These are phyloP conservation scores for Anguilla japonica DNA, from an alignment of 2,113 vertebrate genomes.

Conservation along the genomic window DNA sequence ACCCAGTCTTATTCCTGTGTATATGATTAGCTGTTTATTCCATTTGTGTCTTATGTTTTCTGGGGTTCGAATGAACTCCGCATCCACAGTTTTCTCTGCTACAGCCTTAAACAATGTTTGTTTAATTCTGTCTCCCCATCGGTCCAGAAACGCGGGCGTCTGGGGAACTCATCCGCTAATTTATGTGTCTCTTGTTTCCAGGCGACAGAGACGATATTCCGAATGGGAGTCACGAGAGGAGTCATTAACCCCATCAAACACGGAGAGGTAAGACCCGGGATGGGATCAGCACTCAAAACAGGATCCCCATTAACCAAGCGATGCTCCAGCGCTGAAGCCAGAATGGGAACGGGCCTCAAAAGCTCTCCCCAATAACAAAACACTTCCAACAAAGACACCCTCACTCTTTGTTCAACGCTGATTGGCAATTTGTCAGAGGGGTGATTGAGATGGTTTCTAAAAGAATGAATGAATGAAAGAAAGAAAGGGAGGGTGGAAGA, in stretches of 20 bases:
- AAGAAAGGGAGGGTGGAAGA: not conserved
- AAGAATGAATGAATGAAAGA: not conserved
- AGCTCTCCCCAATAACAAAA: slow-evolving; percentile 9
- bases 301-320: not conserved
- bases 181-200: slow-evolving; percentile 44
- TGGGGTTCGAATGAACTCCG: no score
- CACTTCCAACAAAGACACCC: slow-evolving; percentile 5
- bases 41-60: no score
- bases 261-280: slow-evolving; percentile 73
- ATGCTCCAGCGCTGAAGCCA: not conserved
- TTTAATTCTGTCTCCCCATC: no score
- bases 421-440: slow-evolving; percentile 36
- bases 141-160: no score
- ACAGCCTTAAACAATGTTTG: no score
- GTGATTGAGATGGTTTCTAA: slow-evolving; percentile 30
- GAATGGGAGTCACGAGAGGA: slow-evolving; percentile 80
- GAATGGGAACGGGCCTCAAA: not conserved
- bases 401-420: slow-evolving; percentile 16
- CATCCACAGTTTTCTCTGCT: no score
- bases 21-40: no score
- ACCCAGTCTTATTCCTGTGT: no score
- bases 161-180: not conserved
- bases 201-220: slow-evolving; percentile 79
- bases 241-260: slow-evolving; percentile 74
- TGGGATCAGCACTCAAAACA: not conserved